A percentile compares a stretch with the other conserved stretches of the same genome.
Conservation (phyloP, 2,888 invertebrate genomes). For the Leptopilina myrica region DNA sequence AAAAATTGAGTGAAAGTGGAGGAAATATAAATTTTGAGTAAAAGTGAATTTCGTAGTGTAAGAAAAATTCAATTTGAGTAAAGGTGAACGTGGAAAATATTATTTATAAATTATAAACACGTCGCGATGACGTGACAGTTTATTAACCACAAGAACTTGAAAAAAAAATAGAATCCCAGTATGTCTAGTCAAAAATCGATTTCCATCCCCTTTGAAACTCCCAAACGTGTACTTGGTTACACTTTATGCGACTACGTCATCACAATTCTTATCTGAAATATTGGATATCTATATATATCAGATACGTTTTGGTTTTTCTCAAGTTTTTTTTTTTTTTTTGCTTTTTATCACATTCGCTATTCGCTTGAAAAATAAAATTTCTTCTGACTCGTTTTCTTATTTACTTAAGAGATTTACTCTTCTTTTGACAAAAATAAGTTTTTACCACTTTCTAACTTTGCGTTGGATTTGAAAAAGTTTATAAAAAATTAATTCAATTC, state of each 20-base stretch:
- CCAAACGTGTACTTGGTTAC: constrained; percentile 27
- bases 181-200: constrained; percentile 15
- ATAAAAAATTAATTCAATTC: no score
- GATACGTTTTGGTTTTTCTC: not conserved
- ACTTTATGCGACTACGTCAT: constrained; percentile 2
- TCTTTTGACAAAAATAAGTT: not conserved
- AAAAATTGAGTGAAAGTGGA: no score
- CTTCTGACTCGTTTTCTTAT: not conserved
- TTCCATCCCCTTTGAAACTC: not conserved
- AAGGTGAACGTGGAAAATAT: no score
- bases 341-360: constrained; percentile 1
- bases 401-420: not conserved
- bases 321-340: not conserved
- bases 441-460: no score
- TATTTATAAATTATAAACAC: no score
- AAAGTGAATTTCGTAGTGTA: no score
- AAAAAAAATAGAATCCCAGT: not conserved
- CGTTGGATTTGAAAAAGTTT: no score
- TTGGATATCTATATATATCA: not conserved
- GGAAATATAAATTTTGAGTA: no score
- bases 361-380: not conserved
- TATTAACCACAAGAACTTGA: constrained; percentile 5
- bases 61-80: no score
- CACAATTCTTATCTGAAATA: constrained; percentile 38
- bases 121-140: no score